Evolutionary conservation across 1,140 invertebrate genomes (phyloP).

Genomic region (Pectinophora gossypiella): DNA sequence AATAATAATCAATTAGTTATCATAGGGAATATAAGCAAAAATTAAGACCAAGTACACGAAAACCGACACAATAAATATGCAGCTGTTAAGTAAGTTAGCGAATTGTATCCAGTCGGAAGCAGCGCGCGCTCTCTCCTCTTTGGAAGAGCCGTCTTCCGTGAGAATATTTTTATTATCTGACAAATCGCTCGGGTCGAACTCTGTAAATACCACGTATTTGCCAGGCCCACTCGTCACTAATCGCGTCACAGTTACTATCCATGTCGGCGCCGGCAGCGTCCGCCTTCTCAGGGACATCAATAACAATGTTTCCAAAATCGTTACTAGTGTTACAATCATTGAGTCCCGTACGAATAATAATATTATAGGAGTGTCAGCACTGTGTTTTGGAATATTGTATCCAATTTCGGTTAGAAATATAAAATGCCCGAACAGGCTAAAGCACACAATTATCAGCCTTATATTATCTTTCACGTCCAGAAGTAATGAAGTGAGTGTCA

Average conservation of each 20-base stretch:
- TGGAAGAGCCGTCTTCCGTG: slow-evolving; percentile 28
- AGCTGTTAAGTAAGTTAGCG: slow-evolving; percentile 49
- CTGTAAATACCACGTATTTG: slow-evolving; percentile 60
- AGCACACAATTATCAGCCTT: slow-evolving; percentile 47
- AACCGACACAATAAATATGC: slow-evolving; percentile 37
- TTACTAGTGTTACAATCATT: slow-evolving; percentile 49
- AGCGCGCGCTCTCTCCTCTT: slow-evolving; percentile 16
- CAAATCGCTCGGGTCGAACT: slow-evolving; percentile 49
- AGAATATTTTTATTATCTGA: slow-evolving; percentile 31
- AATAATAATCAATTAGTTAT: too few relatives aligned
- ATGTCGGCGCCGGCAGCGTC: slow-evolving; percentile 31
- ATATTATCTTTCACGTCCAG: slow-evolving; percentile 56
- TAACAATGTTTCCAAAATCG: slow-evolving; percentile 47
- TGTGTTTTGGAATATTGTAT: slow-evolving; percentile 56
- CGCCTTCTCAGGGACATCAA: slow-evolving; percentile 44
- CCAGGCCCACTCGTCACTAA: slow-evolving; percentile 42
- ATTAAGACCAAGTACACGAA: slow-evolving; percentile 50
- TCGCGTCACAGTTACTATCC: slow-evolving; percentile 41
- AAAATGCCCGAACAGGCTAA: slow-evolving; percentile 63
- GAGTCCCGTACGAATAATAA: slow-evolving; percentile 58
- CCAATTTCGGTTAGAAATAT: slow-evolving; percentile 56
- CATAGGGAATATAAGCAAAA: slow-evolving; percentile 43
- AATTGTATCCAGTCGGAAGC: slow-evolving; percentile 51
- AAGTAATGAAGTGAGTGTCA: slow-evolving; percentile 46
- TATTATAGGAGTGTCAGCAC: slow-evolving; percentile 55